Percentiles rank a stretch among this genome's conserved stretches.
Conservation (phyloP, 30 jellyfish, hydroid and myxozoan species). For the Nemopilema nomurai region DNA sequence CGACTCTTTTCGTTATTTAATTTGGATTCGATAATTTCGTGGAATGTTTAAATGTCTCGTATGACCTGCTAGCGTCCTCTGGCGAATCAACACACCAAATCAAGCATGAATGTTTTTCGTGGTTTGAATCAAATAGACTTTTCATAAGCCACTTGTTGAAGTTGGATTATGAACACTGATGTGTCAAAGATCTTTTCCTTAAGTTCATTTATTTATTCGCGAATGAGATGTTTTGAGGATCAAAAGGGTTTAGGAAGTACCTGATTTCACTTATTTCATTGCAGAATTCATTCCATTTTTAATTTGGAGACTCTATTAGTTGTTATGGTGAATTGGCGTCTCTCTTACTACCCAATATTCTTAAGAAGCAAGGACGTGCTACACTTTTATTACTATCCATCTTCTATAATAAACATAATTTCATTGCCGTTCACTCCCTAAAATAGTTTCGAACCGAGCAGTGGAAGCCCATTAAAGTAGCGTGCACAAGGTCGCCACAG, state of each 20-base stretch:
- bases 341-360: background rate
- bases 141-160: background rate
- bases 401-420: no score
- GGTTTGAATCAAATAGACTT: background rate
- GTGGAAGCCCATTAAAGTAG: no score
- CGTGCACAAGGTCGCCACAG: no score
- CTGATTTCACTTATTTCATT: background rate
- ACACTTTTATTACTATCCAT: background rate
- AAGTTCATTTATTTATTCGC: slow-evolving; percentile 11
- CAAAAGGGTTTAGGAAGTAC: slow-evolving; percentile 19
- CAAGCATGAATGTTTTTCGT: slow-evolving; percentile 8
- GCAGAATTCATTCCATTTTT: slow-evolving; percentile 6
- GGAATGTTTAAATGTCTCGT: background rate
- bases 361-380: background rate
- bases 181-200: background rate
- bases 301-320: slow-evolving; percentile 2
- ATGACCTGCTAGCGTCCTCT: slow-evolving; percentile 3
- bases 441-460: no score
- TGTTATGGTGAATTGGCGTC: background rate
- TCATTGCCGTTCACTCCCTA: no score
- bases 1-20: background rate
- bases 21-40: background rate
- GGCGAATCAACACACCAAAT: background rate
- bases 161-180: background rate
- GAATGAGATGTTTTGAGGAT: background rate